Base-by-base conservation (phyloP, 2,888 invertebrate genomes). In the Epinotia ramella region DNA sequence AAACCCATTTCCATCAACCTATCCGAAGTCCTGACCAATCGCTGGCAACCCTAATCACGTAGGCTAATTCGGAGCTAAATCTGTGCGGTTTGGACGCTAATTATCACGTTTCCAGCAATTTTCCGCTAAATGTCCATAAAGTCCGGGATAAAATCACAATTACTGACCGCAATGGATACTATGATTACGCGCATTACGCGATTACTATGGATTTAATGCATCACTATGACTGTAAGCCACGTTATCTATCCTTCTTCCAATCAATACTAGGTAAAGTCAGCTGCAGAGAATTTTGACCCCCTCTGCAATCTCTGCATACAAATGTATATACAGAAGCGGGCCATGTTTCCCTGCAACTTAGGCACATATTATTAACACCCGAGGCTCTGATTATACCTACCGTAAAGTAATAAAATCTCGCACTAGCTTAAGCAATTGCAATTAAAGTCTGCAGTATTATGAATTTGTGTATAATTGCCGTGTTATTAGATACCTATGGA, bases 31-130 rank as follows among this genome's bases (percentile, higher is more conserved):
- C 44, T 57, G 69, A 74, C 57, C 49, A 69, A 69, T 59, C 49
- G 64, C 63, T 24, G 20, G 49, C 46, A 18, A 18, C 46, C 20
- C 64, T 70, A 59, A 74, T 74, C 63, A 69, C 57, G 68, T 44
- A 24, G 44, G 59, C 64, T 74, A 69, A 74, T 64, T 69, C 24
- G 57, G 63, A 63, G 56, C 57, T 73, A 46, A 64, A 73, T 74
- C 24, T 24, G 13, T 67, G 73, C 20, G 73, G 73, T 68, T 72
- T 33, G 57, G 46, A 57, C 69, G 73, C 56, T 28, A 74, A 64
- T 64, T 46, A 16, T 59, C 57, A 46, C 24, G 74, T 33, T 69
- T 73, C 63, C 24, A n/a, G 69, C 56, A 70, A 65, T 69, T 74
- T 70, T 28, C 63, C 68, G 63, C 57, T 40, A 59, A 33, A 57